Evolutionary conservation across 2,888 invertebrate genomes (phyloP), one percentile per base, ranked within the genome.

Genomic region (Phrixothrix hirtus): DNA sequence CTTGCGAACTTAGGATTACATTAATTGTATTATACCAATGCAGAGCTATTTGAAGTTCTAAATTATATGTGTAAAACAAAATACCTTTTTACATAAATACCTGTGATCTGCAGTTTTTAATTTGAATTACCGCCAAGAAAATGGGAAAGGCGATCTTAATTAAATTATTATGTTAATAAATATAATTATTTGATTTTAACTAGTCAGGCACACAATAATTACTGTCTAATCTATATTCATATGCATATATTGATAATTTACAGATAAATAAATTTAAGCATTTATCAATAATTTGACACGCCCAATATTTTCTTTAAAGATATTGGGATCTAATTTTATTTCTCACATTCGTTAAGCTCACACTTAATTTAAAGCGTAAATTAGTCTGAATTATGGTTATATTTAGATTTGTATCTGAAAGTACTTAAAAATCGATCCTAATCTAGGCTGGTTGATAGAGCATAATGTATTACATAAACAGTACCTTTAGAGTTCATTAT

Each of bases 321-420:
- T 36, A 12, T 46, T 29, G 29, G 17, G 31, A 45, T 37, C 45
- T 15, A 17, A 11, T 37, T 45, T 37, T 37, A 4, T 37, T 45
- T 45, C 45, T 35, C 45, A 45, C 45, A 45, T 45, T 37, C 39
- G 37, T 39, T 47, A 38, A 31, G 32, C 27, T 34, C 34, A 15
- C 43, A 26, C 11, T 34, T 48, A 35, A 48, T 41, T 41, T 42
- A 32, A 39, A 46, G 34, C 25, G 38, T 35, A 51, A 51, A 51
- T 51, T 41, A 46, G 39, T 13, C 7, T 46, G 31, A 41, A n/a
- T 39, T 30, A 44, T 44, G 38, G 45, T 44, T 51, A 45, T 34
- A 39, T 46, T 35, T 35, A 45, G 51, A 44, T 51, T 45, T 35
- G 27, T 45, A 51, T 51, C 51, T 45, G 7, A 21, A 50, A 50